Evolutionary conservation across 1,140 invertebrate species (phyloP).

Genomic region (Caenorhabditis brenneri): DNA sequence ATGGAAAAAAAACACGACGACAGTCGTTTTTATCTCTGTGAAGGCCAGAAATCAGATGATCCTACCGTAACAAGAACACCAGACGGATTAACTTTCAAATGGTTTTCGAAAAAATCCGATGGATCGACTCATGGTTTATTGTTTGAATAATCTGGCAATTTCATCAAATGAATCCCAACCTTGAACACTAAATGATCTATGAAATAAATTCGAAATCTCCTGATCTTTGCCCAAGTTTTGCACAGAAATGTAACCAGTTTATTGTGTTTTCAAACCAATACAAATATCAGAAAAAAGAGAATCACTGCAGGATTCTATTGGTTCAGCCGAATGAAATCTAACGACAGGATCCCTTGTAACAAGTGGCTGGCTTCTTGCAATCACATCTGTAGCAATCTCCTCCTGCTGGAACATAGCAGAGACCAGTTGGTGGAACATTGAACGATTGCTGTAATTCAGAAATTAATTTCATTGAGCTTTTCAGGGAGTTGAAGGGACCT

Average conservation of each 20-base stretch:
- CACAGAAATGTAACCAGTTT: not conserved
- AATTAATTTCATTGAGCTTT: too few species aligned
- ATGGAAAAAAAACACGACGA: not conserved
- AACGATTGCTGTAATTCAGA: constrained; percentile 7
- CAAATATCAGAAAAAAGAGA: not conserved
- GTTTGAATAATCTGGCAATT: too few species aligned
- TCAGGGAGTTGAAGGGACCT: too few species aligned
- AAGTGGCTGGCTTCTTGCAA: constrained; percentile 42
- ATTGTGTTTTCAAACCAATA: not conserved
- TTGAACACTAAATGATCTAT: not conserved
- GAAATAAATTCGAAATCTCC: too few species aligned
- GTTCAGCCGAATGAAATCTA: too few species aligned
- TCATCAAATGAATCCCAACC: not conserved
- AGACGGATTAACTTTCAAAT: not conserved
- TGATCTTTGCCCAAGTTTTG: too few species aligned
- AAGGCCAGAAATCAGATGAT: not conserved
- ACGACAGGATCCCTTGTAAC: constrained; percentile 42
- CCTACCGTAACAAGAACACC: not conserved
- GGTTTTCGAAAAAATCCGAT: too few species aligned
- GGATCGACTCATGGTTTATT: too few species aligned
- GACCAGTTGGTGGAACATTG: constrained; percentile 44
- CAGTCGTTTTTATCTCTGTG: not conserved
- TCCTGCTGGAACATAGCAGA: constrained; percentile 38
- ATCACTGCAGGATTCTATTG: not conserved
- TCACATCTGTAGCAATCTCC: constrained; percentile 47